phyloP scores from a whole-genome alignment of 30 jellyfish, hydroid and myxozoan species.

The Calvadosia cruxmelitensis region DNA sequence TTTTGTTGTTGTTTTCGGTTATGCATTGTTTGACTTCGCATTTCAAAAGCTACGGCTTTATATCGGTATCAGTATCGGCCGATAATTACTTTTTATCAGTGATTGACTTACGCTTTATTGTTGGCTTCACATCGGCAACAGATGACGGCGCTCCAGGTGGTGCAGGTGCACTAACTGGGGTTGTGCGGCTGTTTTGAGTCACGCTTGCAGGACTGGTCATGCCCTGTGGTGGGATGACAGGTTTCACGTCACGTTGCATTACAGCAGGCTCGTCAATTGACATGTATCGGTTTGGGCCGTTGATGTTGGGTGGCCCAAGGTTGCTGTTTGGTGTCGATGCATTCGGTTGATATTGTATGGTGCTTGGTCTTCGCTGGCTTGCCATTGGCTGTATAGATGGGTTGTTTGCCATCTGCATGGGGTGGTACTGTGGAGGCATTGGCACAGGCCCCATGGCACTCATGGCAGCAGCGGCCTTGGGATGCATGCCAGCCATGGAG shows the following conservation, averaged over 20 bases:
- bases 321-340: conserved; percentile 5
- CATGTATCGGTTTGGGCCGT: conserved; percentile 41
- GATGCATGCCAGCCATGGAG: conserved; percentile 45
- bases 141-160: not conserved
- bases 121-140: conserved; percentile 43
- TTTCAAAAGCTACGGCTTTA: too few species aligned
- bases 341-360: conserved; percentile 86
- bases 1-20: too few species aligned
- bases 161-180: conserved; percentile 24
- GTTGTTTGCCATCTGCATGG: conserved; percentile 23
- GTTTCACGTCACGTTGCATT: conserved; percentile 78
- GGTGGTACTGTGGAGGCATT: conserved; percentile 89
- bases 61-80: too few species aligned
- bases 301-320: not conserved
- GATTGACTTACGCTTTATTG: conserved; percentile 23
- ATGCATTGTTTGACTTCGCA: too few species aligned
- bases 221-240: conserved; percentile 17
- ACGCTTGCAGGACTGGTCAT: conserved; percentile 23
- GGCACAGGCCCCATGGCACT: conserved; percentile 75
- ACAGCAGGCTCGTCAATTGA: conserved; percentile 67
- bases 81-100: too few species aligned
- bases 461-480: conserved; percentile 53
- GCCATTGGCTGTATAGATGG: conserved; percentile 66
- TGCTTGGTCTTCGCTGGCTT: conserved; percentile 86
- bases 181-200: conserved; percentile 13